phyloP scores from a whole-genome alignment of 2,797 vertebrate genomes.

The Macroramphosus scolopax region DNA sequence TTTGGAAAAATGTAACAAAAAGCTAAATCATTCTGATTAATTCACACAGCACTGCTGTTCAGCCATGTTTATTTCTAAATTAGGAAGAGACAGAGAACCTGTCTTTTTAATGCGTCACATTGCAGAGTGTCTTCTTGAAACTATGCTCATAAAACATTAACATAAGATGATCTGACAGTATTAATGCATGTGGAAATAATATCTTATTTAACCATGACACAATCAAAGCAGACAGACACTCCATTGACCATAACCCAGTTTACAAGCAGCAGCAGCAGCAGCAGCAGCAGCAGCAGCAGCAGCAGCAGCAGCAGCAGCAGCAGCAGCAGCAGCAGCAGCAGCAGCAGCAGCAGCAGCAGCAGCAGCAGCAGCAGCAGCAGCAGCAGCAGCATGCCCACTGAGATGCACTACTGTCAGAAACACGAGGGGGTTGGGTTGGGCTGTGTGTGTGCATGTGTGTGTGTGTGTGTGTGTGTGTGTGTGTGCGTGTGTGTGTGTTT shows the following conservation, averaged over 20 bases:
- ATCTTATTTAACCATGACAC: slow-evolving; percentile 28
- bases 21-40: too few species aligned
- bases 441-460: too few species aligned
- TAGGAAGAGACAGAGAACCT: too few species aligned
- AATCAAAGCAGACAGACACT: slow-evolving; percentile 30
- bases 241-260: slow-evolving; percentile 21
- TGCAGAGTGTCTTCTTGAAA: too few species aligned
- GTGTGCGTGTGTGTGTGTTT: slow-evolving; percentile 9
- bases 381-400: slow-evolving; percentile 18
- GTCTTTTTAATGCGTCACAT: too few species aligned
- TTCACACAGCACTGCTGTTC: too few species aligned
- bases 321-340: slow-evolving; percentile 27
- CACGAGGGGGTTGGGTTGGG: too few species aligned
- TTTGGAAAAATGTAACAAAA: too few species aligned
- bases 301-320: slow-evolving; percentile 23
- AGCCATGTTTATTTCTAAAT: too few species aligned
- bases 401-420: slow-evolving; percentile 15
- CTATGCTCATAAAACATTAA: too few species aligned
- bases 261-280: slow-evolving; percentile 28
- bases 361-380: slow-evolving; percentile 27
- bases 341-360: slow-evolving; percentile 26
- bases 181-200: too few species aligned
- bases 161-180: too few species aligned
- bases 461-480: background rate
- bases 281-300: slow-evolving; percentile 21